Evolutionary conservation across 2,888 invertebrate species (phyloP).

Genomic region (Mythimna pallens): DNA sequence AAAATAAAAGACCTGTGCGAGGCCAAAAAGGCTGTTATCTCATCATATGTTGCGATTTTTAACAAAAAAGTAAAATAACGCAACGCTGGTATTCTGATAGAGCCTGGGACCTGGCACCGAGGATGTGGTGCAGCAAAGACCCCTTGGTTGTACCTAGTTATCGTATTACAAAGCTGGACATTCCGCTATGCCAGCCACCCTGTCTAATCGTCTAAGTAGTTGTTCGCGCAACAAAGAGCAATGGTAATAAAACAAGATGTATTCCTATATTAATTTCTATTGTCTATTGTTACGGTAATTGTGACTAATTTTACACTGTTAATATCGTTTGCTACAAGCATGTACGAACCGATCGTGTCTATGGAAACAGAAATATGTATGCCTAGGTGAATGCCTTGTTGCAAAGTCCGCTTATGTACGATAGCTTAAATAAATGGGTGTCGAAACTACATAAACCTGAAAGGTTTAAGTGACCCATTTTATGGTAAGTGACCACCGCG

Average conservation of each 20-base stretch:
- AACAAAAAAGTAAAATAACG: too few species aligned
- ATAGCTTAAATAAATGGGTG: neutral
- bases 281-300: constrained; percentile 55
- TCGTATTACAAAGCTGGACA: constrained; percentile 11
- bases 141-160: neutral
- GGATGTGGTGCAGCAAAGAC: too few species aligned
- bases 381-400: neutral
- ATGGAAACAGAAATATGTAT: neutral
- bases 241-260: constrained; percentile 29
- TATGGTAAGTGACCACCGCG: neutral
- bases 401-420: neutral
- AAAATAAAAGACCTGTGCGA: too few species aligned
- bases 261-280: constrained; percentile 50
- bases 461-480: neutral
- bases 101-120: too few species aligned
- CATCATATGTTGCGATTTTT: too few species aligned
- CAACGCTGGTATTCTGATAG: too few species aligned
- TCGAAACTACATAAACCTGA: neutral
- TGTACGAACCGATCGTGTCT: neutral
- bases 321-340: constrained; percentile 28
- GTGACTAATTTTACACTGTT: constrained; percentile 28
- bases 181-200: neutral
- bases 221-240: constrained; percentile 33
- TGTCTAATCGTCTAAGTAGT: constrained; percentile 18
- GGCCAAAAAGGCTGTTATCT: too few species aligned